These are phyloP conservation scores for Lasius fuliginosus DNA, from an alignment of 2,888 invertebrate genomes.

Conservation along the genomic window DNA sequence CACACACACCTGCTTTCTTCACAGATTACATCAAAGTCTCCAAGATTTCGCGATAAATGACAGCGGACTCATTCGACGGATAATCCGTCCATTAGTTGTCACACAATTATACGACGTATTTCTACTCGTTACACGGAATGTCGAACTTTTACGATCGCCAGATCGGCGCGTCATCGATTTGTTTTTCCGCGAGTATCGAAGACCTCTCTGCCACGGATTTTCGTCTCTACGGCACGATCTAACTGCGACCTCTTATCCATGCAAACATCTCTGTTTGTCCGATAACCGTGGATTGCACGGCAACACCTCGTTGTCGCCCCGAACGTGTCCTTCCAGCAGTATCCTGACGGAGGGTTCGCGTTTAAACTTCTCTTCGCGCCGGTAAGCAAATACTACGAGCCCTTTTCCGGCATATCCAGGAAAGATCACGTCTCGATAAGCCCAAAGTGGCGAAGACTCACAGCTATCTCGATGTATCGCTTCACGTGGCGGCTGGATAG, in stretches of 20 bases:
- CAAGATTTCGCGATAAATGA: slow-evolving; percentile 39
- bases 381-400: slow-evolving; percentile 53
- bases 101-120: slow-evolving; percentile 7
- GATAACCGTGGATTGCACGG: slow-evolving; percentile 66
- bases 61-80: neutral
- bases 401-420: slow-evolving; percentile 16
- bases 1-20: slow-evolving; percentile 37
- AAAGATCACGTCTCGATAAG: slow-evolving; percentile 50
- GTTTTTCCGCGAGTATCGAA: neutral
- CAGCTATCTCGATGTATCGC: slow-evolving; percentile 30
- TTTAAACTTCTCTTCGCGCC: slow-evolving; percentile 41
- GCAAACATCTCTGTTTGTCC: slow-evolving; percentile 68
- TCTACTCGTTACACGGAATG: neutral
- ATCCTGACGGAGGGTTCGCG: slow-evolving; percentile 16
- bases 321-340: slow-evolving; percentile 45
- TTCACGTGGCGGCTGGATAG: neutral
- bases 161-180: neutral
- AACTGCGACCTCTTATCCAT: slow-evolving; percentile 54
- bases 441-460: slow-evolving; percentile 29
- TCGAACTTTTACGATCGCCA: neutral
- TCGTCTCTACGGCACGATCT: slow-evolving; percentile 34
- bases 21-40: slow-evolving; percentile 9
- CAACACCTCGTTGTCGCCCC: slow-evolving; percentile 34
- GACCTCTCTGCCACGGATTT: neutral
- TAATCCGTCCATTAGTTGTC: neutral